Conservation (phyloP, 2,888 invertebrate species). For the Seira sanloemensis region DNA sequence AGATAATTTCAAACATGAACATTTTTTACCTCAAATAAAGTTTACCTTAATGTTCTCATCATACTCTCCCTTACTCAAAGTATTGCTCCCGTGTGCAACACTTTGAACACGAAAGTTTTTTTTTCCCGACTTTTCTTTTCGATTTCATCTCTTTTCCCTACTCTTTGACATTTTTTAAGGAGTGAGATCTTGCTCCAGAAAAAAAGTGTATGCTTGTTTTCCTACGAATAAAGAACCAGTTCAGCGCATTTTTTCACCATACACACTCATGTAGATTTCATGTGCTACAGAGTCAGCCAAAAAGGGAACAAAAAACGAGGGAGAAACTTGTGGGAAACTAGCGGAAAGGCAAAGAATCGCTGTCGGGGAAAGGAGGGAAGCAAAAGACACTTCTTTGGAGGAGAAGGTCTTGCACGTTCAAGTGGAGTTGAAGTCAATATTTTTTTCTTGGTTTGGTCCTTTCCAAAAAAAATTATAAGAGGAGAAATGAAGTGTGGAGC, state of each 20-base stretch:
- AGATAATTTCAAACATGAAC: background rate
- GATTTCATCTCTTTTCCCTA: background rate
- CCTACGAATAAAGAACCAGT: background rate
- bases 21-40: conserved; percentile 1
- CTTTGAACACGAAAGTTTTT: background rate
- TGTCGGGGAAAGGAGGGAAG: background rate
- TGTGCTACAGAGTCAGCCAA: background rate
- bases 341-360: background rate
- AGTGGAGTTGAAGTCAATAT: conserved; percentile 4
- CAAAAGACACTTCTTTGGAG: background rate
- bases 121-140: background rate
- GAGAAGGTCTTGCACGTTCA: background rate
- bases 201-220: background rate
- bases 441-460: background rate
- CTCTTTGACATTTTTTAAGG: background rate
- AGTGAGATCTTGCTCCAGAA: background rate
- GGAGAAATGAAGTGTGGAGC: background rate
- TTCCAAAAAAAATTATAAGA: background rate
- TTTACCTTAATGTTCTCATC: background rate
- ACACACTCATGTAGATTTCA: background rate
- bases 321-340: background rate
- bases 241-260: background rate
- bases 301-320: background rate
- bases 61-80: background rate
- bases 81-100: background rate